Conservation (phyloP, 1,140 invertebrate species). For the Nomia melanderi region DNA sequence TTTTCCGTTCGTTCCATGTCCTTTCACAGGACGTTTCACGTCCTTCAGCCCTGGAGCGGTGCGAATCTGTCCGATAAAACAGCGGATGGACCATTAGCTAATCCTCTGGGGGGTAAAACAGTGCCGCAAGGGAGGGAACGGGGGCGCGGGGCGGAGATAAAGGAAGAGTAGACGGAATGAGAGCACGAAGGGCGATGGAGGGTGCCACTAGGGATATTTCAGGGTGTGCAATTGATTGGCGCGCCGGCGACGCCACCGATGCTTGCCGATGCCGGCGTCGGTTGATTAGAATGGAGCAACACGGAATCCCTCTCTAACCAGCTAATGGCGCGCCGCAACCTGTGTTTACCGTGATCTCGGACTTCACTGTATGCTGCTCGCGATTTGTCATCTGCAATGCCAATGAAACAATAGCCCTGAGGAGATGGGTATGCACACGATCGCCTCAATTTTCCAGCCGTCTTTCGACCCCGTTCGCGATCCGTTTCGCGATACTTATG, state of each 20-base stretch:
- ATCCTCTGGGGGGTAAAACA: constrained; percentile 75
- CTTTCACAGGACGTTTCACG: constrained; percentile 49
- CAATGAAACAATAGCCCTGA: constrained; percentile 69
- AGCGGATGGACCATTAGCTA: constrained; percentile 78
- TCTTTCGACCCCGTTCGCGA: not conserved
- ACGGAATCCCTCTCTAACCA: constrained; percentile 79
- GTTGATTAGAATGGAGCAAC: constrained; percentile 80
- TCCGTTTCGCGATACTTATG: not conserved
- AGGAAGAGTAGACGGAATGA: constrained; percentile 51
- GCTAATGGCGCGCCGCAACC: constrained; percentile 79
- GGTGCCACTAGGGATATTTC: constrained; percentile 69
- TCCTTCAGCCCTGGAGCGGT: constrained; percentile 62
- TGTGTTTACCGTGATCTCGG: constrained; percentile 80
- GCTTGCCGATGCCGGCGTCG: constrained; percentile 64
- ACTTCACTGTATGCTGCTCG: constrained; percentile 74
- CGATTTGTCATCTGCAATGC: constrained; percentile 79
- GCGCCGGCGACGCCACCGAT: constrained; percentile 63
- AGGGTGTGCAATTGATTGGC: constrained; percentile 78
- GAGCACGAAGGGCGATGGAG: constrained; percentile 50
- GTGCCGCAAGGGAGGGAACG: constrained; percentile 53
- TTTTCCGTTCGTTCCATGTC: constrained; percentile 55
- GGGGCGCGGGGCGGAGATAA: constrained; percentile 24
- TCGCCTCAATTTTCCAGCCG: not conserved
- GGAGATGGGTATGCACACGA: constrained; percentile 7
- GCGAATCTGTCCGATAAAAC: constrained; percentile 79